Percentiles rank a stretch among this genome's conserved stretches.
Evolutionary conservation across 2,888 invertebrate species (phyloP).

Genomic region (Diarsia brunnea): DNA sequence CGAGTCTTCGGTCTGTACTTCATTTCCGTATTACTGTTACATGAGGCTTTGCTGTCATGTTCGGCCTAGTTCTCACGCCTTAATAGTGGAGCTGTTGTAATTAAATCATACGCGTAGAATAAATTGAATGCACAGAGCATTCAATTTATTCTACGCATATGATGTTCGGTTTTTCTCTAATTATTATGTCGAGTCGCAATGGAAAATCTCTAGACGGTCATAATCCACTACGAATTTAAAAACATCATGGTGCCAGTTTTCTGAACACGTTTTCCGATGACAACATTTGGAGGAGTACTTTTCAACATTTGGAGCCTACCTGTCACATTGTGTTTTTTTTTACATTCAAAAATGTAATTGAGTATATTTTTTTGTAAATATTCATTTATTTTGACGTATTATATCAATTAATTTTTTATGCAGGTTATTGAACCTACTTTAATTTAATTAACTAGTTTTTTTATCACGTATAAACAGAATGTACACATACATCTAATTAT

Average conservation of each 20-base stretch:
- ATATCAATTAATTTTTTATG: neutral
- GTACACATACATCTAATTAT: neutral
- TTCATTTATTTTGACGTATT: too few species aligned
- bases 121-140: too few species aligned
- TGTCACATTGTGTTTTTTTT: neutral
- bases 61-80: neutral
- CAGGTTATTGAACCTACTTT: neutral
- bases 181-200: neutral
- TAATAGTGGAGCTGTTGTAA: neutral
- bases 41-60: neutral
- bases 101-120: neutral
- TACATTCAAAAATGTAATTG: neutral
- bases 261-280: neutral
- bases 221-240: neutral
- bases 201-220: neutral
- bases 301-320: neutral
- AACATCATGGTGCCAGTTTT: neutral
- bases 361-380: too few species aligned
- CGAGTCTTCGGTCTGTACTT: neutral
- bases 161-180: neutral
- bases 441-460: neutral
- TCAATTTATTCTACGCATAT: too few species aligned
- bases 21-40: slow-evolving; percentile 4
- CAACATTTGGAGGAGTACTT: neutral
- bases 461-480: neutral